phyloP scores from a whole-genome alignment of 2,888 invertebrate genomes.

The Caenorhabditis parvicauda region DNA sequence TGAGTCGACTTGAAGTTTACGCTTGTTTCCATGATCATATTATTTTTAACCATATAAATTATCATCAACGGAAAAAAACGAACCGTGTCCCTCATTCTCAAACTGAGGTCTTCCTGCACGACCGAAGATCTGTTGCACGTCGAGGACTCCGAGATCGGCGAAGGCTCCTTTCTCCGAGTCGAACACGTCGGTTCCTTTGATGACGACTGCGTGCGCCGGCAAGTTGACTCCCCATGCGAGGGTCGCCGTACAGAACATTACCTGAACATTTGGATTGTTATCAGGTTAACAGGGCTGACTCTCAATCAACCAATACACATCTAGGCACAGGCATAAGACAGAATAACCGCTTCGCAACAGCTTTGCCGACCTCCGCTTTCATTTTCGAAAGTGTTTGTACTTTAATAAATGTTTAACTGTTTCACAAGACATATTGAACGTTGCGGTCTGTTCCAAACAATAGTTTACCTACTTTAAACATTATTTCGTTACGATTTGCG shows the following conservation, averaged over 20 bases:
- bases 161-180: constrained; percentile 90
- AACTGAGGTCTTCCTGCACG: constrained; percentile 97
- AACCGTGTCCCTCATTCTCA: constrained; percentile 69
- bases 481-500: too few species aligned
- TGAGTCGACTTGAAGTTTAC: too few species aligned
- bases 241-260: constrained; percentile 90
- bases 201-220: constrained; percentile 95
- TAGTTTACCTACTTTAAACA: too few species aligned
- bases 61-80: not conserved
- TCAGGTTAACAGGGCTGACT: not conserved
- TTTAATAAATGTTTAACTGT: too few species aligned
- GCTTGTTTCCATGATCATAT: too few species aligned
- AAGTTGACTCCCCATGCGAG: constrained; percentile 99
- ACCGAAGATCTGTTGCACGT: constrained; percentile 90
- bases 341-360: too few species aligned
- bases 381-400: too few species aligned
- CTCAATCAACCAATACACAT: too few species aligned
- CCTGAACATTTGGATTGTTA: constrained; percentile 61
- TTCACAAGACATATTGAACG: too few species aligned
- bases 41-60: constrained; percentile 52
- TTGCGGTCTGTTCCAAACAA: too few species aligned
- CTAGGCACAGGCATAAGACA: too few species aligned
- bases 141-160: constrained; percentile 90
- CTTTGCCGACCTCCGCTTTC: too few species aligned
- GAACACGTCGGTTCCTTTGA: constrained; percentile 95